Evolutionary conservation across 2,113 vertebrate species (phyloP).

Genomic region (Actenoides hombroni): DNA sequence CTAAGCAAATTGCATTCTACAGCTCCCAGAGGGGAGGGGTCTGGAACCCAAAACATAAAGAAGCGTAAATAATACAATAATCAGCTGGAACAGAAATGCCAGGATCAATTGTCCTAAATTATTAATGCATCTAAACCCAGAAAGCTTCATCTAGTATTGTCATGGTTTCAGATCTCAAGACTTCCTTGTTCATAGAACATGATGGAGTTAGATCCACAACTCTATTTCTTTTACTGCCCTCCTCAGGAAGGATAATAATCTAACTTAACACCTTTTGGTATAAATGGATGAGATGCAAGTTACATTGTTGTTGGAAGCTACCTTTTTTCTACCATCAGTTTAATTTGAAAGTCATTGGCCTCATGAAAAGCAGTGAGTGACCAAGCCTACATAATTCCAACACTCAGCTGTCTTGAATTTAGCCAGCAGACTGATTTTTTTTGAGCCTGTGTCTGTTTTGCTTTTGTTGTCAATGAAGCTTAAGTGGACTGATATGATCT

Average conservation of each 20-base stretch:
- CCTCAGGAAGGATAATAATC: background rate
- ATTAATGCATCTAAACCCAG: background rate
- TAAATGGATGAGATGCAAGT: background rate
- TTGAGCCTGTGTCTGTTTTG: background rate
- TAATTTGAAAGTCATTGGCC: background rate
- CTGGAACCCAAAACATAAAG: constrained; percentile 9
- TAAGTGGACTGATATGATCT: background rate
- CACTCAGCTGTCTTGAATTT: background rate
- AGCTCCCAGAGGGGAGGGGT: background rate
- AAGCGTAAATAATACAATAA: constrained; percentile 39
- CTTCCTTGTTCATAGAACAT: background rate
- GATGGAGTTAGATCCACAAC: background rate
- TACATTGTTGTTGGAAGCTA: background rate
- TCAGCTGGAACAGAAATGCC: constrained; percentile 14
- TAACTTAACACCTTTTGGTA: background rate
- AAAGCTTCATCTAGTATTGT: background rate
- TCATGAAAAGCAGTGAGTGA: background rate
- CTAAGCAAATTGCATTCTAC: constrained; percentile 23
- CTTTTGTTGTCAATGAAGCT: background rate
- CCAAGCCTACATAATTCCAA: background rate
- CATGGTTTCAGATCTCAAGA: background rate
- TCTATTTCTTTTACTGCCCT: background rate
- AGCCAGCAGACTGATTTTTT: background rate
- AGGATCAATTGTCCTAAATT: constrained; percentile 51
- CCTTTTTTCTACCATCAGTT: background rate